A percentile compares a stretch with the other conserved stretches of the same genome.
Conservation (phyloP, 2,113 vertebrate species). For the Taxidea taxus region DNA sequence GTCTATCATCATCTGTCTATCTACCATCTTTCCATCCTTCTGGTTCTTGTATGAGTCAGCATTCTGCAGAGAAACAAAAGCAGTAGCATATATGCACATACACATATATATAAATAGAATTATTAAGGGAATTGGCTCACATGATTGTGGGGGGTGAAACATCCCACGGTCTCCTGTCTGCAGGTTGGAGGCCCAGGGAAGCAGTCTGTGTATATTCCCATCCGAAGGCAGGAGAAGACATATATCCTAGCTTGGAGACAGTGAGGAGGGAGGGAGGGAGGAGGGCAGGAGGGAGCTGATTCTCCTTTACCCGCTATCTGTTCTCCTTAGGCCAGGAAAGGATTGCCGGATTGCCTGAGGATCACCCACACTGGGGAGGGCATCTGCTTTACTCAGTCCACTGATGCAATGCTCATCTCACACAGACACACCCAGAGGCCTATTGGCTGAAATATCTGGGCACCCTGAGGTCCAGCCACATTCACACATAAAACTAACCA, state of each 20-base stretch:
- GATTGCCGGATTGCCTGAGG: rapidly evolving
- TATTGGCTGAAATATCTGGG: neutral
- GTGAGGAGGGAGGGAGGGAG: neutral
- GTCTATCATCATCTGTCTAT: neutral
- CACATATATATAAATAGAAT: neutral
- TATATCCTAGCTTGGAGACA: rapidly evolving
- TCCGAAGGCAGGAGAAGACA: neutral
- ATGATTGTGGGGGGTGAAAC: rapidly evolving
- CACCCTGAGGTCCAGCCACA: neutral
- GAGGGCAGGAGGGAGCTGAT: too few relatives aligned
- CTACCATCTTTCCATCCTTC: neutral
- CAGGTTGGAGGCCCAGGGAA: too few relatives aligned
- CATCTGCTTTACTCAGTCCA: neutral
- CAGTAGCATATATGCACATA: rapidly evolving
- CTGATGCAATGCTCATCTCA: neutral
- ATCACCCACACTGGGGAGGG: neutral
- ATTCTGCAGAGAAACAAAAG: too few relatives aligned
- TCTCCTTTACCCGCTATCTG: too few relatives aligned
- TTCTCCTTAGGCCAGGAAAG: rapidly evolving
- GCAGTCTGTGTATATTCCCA: rapidly evolving
- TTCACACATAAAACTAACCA: too few relatives aligned
- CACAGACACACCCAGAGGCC: neutral
- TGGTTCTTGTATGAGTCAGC: too few relatives aligned
- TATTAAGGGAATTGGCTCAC: neutral
- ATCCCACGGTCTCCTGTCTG: neutral